Percentiles rank a stretch among this genome's conserved stretches.
These are phyloP conservation scores for Lycaena phlaeas DNA, from an alignment of 2,888 invertebrate species.

Conservation along the genomic window DNA sequence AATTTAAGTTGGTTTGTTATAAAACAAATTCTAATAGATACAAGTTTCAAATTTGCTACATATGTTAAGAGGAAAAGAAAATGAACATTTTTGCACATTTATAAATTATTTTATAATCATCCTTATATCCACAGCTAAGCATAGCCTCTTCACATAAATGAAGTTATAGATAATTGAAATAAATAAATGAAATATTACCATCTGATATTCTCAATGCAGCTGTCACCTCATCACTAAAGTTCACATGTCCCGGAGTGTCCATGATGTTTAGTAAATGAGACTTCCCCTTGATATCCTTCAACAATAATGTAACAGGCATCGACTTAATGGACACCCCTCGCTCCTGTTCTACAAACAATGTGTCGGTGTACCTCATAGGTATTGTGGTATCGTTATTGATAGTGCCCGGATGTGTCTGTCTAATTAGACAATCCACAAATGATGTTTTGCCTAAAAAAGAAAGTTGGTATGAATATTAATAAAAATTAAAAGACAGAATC, in stretches of 20 bases:
- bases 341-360: conserved; percentile 96
- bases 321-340: conserved; percentile 98
- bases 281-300: conserved; percentile 95
- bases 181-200: conserved; percentile 40
- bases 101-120: too few species aligned
- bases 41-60: too few species aligned
- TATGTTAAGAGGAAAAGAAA: too few species aligned
- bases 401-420: conserved; percentile 97
- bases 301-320: conserved; percentile 92
- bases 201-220: conserved; percentile 93
- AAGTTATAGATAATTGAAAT: neutral
- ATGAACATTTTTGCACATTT: too few species aligned
- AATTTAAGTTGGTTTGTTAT: too few species aligned
- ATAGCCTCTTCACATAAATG: too few species aligned
- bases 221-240: conserved; percentile 99
- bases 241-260: conserved; percentile 98
- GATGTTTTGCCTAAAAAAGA: conserved; percentile 84
- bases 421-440: conserved; percentile 95
- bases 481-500: too few species aligned
- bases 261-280: conserved; percentile 97
- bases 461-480: too few species aligned
- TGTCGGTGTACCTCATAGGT: conserved; percentile 93
- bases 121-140: too few species aligned
- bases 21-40: neutral
- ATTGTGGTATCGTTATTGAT: conserved; percentile 80